phyloP scores from a whole-genome alignment of 1,140 invertebrate genomes.

The Microplitis mediator region DNA sequence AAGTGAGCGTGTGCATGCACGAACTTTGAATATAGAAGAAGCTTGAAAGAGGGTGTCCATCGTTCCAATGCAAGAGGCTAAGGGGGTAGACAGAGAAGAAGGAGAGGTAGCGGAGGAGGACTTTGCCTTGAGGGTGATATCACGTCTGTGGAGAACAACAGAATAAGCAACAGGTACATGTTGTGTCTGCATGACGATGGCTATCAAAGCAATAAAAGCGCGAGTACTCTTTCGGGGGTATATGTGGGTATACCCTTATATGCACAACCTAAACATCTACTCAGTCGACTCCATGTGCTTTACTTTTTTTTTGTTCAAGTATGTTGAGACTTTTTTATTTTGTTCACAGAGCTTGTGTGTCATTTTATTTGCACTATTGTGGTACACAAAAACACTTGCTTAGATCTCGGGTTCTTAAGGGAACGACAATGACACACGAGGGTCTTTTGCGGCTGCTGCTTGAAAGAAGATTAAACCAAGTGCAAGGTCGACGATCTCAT shows the following conservation, averaged over 20 bases:
- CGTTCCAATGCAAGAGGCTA: not conserved
- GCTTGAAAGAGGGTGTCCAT: slow-evolving; percentile 18
- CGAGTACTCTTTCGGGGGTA: slow-evolving; percentile 10
- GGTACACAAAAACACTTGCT: too few relatives aligned
- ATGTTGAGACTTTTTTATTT: not conserved
- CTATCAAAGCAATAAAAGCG: slow-evolving; percentile 40
- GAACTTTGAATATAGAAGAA: not conserved
- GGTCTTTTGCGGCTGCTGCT: not conserved
- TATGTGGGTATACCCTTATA: not conserved
- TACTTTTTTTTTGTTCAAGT: slow-evolving; percentile 1
- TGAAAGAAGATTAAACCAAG: not conserved
- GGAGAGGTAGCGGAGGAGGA: not conserved
- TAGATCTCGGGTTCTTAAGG: too few relatives aligned
- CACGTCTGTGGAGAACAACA: slow-evolving; percentile 43
- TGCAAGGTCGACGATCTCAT: slow-evolving; percentile 6
- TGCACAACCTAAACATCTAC: not conserved
- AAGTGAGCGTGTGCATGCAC: not conserved
- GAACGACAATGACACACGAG: too few relatives aligned
- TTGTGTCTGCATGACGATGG: slow-evolving; percentile 38
- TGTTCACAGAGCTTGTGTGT: not conserved
- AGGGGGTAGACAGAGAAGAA: not conserved
- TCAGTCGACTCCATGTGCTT: not conserved
- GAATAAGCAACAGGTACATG: slow-evolving; percentile 56
- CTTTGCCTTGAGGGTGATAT: slow-evolving; percentile 31
- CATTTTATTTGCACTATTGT: too few relatives aligned